phyloP scores from a whole-genome alignment of 2,888 invertebrate genomes.

The Heliconius aoede region DNA sequence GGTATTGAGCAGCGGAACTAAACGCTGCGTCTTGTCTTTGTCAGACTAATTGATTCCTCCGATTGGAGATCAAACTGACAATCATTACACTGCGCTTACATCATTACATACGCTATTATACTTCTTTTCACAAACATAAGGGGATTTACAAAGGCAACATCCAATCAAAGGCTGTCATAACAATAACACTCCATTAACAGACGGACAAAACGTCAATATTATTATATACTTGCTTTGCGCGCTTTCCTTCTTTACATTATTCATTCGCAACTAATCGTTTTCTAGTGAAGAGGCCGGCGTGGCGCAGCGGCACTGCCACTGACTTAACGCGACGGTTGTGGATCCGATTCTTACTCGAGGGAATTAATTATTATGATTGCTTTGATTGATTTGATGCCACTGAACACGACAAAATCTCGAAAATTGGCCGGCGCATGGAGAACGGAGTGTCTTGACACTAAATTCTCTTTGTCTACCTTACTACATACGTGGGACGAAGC shows the following conservation, averaged over 20 bases:
- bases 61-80: neutral
- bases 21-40: too few species aligned
- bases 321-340: too few species aligned
- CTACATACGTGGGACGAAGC: too few species aligned
- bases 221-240: neutral
- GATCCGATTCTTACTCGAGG: too few species aligned
- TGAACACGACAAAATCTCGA: too few species aligned
- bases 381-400: too few species aligned
- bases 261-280: constrained; percentile 1
- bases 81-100: neutral
- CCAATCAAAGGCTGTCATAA: constrained; percentile 16
- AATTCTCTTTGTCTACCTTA: neutral
- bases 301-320: neutral
- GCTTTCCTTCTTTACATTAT: constrained; percentile 23
- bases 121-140: constrained; percentile 20
- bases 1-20: too few species aligned
- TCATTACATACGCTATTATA: neutral
- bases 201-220: constrained; percentile 25
- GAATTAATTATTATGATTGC: too few species aligned
- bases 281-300: neutral
- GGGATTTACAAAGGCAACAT: constrained; percentile 4
- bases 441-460: neutral
- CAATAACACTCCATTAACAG: constrained; percentile 28
- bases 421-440: too few species aligned
- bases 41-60: too few species aligned